phyloP scores from a whole-genome alignment of 2,113 vertebrate genomes.

The Sturnira hondurensis region DNA sequence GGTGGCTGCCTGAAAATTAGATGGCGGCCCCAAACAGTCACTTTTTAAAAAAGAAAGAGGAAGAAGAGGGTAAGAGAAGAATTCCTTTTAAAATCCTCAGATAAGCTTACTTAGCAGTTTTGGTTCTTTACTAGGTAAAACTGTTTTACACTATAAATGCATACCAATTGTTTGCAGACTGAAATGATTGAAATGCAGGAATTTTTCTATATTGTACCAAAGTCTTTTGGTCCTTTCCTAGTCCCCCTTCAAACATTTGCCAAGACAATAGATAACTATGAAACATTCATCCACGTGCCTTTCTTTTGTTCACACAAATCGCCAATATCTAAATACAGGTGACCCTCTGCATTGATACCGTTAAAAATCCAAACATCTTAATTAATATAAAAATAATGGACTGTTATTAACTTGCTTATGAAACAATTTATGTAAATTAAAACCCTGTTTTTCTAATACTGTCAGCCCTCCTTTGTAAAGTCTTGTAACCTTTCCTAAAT shows the following conservation, averaged over 20 bases:
- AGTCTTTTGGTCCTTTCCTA: neutral
- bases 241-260: neutral
- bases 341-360: neutral
- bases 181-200: neutral
- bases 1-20: neutral
- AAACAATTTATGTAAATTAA: neutral
- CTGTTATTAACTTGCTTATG: neutral
- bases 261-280: neutral
- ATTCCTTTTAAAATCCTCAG: constrained; percentile 1
- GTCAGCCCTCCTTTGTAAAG: neutral
- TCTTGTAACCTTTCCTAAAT: neutral
- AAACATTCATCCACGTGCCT: neutral
- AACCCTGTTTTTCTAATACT: neutral
- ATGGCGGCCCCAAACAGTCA: neutral
- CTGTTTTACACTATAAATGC: neutral
- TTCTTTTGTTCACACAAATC: neutral
- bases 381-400: neutral
- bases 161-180: neutral
- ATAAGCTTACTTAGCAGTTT: neutral
- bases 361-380: neutral
- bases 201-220: neutral
- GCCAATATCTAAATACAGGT: neutral
- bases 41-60: neutral
- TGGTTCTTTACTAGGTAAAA: neutral
- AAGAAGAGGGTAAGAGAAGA: neutral